phyloP scores from a whole-genome alignment of 1,140 invertebrate genomes.

The Polyergus mexicanus region DNA sequence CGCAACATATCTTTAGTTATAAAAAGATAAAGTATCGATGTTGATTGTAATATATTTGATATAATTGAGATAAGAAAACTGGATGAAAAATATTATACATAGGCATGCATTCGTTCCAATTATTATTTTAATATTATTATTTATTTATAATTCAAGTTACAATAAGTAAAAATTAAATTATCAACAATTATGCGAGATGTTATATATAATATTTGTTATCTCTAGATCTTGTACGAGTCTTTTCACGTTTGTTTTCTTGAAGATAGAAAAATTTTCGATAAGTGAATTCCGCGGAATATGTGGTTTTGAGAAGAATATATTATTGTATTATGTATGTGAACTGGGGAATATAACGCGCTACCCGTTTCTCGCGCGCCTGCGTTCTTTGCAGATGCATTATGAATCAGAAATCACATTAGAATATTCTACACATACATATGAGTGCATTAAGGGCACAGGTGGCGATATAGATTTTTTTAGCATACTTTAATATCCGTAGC shows the following conservation, averaged over 20 bases:
- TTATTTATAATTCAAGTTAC: too few relatives aligned
- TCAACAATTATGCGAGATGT: too few relatives aligned
- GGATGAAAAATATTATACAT: background rate
- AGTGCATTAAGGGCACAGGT: slow-evolving; percentile 80
- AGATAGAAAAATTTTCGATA: slow-evolving; percentile 32
- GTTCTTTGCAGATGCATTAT: slow-evolving; percentile 77
- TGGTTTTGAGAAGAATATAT: slow-evolving; percentile 41
- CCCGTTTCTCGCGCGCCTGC: slow-evolving; percentile 11
- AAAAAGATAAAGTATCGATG: background rate
- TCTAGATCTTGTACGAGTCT: background rate
- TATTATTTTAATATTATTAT: slow-evolving; percentile 3
- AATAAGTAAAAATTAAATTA: too few relatives aligned
- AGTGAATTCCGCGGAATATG: slow-evolving; percentile 45
- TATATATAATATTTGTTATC: background rate
- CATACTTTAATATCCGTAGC: slow-evolving; percentile 78
- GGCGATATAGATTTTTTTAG: slow-evolving; percentile 78
- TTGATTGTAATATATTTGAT: background rate
- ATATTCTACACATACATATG: slow-evolving; percentile 80
- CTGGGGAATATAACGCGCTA: slow-evolving; percentile 2
- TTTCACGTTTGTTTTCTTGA: background rate
- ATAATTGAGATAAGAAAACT: background rate
- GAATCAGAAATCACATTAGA: slow-evolving; percentile 81
- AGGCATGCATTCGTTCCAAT: background rate
- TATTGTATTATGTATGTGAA: slow-evolving; percentile 40
- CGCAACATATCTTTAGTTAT: background rate